A percentile compares a stretch with the other conserved stretches of the same genome.
Conservation (phyloP, 2,113 vertebrate genomes). For the Fregetta grallaria region DNA sequence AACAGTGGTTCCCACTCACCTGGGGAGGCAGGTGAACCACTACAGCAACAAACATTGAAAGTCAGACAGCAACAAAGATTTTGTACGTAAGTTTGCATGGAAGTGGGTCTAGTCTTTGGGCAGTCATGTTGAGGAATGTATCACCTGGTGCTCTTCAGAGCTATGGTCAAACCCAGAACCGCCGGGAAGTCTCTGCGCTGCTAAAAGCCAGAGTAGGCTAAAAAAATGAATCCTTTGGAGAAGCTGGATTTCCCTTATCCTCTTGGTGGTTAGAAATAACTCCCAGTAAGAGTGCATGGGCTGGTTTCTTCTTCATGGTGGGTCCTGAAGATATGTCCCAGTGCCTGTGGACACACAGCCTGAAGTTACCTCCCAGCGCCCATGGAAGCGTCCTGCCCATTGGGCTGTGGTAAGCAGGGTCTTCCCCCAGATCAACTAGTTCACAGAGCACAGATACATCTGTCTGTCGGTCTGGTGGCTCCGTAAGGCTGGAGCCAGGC, state of each 20-base stretch:
- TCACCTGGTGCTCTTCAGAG: background rate
- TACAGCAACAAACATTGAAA: fast-evolving
- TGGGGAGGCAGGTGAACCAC: background rate
- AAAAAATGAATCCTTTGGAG: background rate
- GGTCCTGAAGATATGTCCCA: background rate
- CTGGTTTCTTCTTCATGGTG: background rate
- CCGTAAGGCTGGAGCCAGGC: background rate
- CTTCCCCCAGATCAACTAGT: background rate
- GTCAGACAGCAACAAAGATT: background rate
- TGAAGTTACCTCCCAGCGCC: background rate
- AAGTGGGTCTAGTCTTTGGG: fast-evolving
- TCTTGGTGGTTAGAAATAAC: background rate
- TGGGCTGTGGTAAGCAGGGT: background rate
- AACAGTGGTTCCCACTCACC: background rate
- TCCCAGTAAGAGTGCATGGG: background rate
- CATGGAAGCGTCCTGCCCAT: background rate
- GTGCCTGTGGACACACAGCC: background rate
- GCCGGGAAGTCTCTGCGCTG: background rate
- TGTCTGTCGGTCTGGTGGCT: fast-evolving
- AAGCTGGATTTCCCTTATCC: background rate
- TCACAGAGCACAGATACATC: background rate
- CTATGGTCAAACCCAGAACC: background rate
- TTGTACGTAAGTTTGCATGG: fast-evolving
- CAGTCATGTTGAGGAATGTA: background rate
- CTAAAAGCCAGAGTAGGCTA: background rate